Evolutionary conservation across 1,140 invertebrate species (phyloP).

Genomic region (Metopolophium dirhodum): DNA sequence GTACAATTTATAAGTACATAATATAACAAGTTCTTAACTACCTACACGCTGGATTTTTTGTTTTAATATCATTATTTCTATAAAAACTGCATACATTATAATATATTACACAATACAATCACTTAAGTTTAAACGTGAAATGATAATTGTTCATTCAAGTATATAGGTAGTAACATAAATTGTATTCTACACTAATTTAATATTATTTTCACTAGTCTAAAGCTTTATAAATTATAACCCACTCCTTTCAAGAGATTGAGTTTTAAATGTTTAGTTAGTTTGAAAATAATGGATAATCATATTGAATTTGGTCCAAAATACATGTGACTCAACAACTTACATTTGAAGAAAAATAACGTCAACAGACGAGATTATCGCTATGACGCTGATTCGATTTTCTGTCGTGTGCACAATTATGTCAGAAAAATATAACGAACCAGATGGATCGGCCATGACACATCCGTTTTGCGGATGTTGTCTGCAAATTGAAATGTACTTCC

Average conservation of each 20-base stretch:
- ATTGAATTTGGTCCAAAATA: neutral
- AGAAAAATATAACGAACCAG: conserved; percentile 20
- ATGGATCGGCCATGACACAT: conserved; percentile 28
- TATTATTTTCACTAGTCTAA: neutral
- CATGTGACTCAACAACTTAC: neutral
- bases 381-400: conserved; percentile 26
- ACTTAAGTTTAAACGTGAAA: neutral
- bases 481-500: conserved; percentile 34
- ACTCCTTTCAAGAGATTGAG: neutral
- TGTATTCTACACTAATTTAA: neutral
- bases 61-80: neutral
- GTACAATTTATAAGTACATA: neutral
- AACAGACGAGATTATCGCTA: neutral
- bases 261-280: conserved; percentile 19
- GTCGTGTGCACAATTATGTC: conserved; percentile 1
- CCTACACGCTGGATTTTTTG: too few relatives aligned
- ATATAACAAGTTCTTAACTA: neutral
- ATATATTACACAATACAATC: neutral
- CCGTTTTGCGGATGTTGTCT: neutral
- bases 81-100: neutral
- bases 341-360: conserved; percentile 8
- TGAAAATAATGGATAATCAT: neutral
- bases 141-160: neutral
- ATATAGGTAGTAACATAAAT: neutral
- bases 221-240: neutral